Conservation (phyloP, 2,113 vertebrate genomes). For the Pluvianellus socialis region DNA sequence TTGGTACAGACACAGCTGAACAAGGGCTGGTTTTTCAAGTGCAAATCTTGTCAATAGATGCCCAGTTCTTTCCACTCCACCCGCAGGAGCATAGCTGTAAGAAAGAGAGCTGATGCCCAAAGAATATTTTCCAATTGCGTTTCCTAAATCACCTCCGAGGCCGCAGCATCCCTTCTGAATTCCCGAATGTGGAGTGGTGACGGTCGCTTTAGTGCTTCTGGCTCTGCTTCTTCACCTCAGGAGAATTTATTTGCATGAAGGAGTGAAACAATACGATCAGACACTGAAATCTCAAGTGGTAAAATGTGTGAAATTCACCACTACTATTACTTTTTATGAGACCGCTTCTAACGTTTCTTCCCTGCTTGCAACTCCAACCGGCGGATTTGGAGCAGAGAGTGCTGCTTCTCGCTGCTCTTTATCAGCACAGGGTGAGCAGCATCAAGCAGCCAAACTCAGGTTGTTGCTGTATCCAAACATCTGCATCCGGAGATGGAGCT, state of each 20-base stretch:
- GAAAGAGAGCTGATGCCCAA: not conserved
- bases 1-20: not conserved
- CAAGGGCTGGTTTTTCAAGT: not conserved
- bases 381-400: not conserved
- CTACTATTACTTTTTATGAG: not conserved
- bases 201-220: constrained; percentile 1
- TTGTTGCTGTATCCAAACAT: not conserved
- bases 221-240: not conserved
- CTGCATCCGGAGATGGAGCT: not conserved
- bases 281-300: constrained; percentile 10
- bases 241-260: constrained; percentile 18
- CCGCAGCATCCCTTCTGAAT: not conserved
- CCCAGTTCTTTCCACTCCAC: not conserved
- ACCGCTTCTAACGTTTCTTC: constrained; percentile 8
- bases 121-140: not conserved
- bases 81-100: not conserved
- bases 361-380: not conserved
- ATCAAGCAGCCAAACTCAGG: not conserved
- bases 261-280: not conserved
- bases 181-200: not conserved
- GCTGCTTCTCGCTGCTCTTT: not conserved
- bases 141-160: not conserved
- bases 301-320: constrained; percentile 18
- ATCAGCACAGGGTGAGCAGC: not conserved
- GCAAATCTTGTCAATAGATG: constrained; percentile 9